These are phyloP conservation scores for Diogma glabrata DNA, from an alignment of 2,888 invertebrate genomes.

Conservation along the genomic window DNA sequence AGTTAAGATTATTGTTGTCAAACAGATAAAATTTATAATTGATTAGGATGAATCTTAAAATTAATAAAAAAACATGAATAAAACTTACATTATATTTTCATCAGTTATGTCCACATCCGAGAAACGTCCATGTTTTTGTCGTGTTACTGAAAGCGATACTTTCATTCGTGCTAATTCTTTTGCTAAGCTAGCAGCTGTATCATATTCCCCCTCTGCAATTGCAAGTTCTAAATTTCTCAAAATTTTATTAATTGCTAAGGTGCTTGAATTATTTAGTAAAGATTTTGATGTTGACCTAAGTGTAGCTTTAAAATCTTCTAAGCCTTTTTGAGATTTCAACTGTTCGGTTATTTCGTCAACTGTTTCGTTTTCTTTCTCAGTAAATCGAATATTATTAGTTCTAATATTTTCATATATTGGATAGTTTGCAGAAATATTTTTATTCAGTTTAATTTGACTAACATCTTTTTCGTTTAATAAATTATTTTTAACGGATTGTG, in stretches of 20 bases:
- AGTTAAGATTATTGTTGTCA: too few species aligned
- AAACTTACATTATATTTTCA: constrained; percentile 12
- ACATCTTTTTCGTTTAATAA: constrained; percentile 35
- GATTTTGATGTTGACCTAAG: constrained; percentile 11
- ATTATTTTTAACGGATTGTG: neutral
- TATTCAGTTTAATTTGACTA: neutral
- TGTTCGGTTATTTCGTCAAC: constrained; percentile 19
- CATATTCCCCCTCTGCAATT: constrained; percentile 64
- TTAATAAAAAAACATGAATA: neutral
- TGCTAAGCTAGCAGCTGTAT: constrained; percentile 62
- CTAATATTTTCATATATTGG: constrained; percentile 12
- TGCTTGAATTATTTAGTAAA: constrained; percentile 21
- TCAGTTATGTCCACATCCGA: constrained; percentile 11
- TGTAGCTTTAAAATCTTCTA: constrained; percentile 19
- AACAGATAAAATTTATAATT: too few species aligned
- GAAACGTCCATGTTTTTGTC: constrained; percentile 29
- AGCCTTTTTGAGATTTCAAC: constrained; percentile 19
- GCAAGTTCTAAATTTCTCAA: constrained; percentile 63
- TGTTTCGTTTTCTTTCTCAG: constrained; percentile 13
- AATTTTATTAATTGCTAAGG: constrained; percentile 48
- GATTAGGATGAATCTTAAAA: too few species aligned
- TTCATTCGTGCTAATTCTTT: constrained; percentile 64
- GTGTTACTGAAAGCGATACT: constrained; percentile 58
- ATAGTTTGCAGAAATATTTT: constrained; percentile 15
- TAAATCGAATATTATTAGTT: neutral